Evolutionary conservation across 2,113 vertebrate genomes (phyloP).

Genomic region (Rostratula benghalensis): DNA sequence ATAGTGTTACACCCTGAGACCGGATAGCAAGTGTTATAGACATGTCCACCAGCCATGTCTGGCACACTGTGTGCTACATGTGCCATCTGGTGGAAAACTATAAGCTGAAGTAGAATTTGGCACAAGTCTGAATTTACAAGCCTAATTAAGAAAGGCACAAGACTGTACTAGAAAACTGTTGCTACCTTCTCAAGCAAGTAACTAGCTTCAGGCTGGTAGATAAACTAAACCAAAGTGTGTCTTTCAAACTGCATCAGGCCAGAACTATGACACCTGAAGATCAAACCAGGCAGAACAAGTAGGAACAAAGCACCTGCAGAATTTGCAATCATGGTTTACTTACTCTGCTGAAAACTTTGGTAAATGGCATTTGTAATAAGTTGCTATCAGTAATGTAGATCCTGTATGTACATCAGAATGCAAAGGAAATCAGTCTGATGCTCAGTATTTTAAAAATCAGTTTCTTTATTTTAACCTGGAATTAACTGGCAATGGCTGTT

Average conservation of each 20-base stretch:
- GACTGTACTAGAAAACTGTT: not conserved
- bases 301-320: not conserved
- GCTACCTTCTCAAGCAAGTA: not conserved
- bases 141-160: not conserved
- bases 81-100: constrained; percentile 63
- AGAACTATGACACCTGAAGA: not conserved
- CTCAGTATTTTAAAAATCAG: not conserved
- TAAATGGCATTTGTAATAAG: not conserved
- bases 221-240: not conserved
- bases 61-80: not conserved
- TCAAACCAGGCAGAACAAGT: rapidly evolving
- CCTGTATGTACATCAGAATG: not conserved
- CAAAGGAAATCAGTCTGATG: not conserved
- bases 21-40: not conserved
- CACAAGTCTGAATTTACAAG: not conserved
- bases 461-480: not conserved
- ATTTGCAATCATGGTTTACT: not conserved
- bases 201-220: not conserved
- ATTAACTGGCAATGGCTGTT: not conserved
- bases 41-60: not conserved
- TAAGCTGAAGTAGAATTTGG: not conserved
- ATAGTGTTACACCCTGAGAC: not conserved
- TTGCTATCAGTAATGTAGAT: not conserved
- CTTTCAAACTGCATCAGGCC: not conserved
- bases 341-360: not conserved